phyloP scores from a whole-genome alignment of 1,140 invertebrate species.

The Lamellibrachia luymesi region DNA sequence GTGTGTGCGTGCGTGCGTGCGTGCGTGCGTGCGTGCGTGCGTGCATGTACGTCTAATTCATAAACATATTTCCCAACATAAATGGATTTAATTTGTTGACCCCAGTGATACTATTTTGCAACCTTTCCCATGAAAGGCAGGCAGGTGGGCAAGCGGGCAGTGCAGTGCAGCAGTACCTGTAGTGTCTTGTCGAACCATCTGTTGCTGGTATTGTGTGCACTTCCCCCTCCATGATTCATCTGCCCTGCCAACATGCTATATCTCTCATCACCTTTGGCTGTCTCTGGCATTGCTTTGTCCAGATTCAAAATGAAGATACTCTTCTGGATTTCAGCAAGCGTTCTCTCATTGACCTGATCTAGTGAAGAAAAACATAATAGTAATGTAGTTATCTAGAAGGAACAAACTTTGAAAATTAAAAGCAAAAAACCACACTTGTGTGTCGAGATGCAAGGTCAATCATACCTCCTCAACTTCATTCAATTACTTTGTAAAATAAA shows the following conservation, averaged over 20 bases:
- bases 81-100: too few species aligned
- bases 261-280: constrained; percentile 22
- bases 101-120: too few species aligned
- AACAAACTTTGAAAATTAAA: not conserved
- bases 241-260: constrained; percentile 61
- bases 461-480: too few species aligned
- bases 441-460: too few species aligned
- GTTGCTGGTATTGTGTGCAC: constrained; percentile 78
- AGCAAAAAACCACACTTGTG: too few species aligned
- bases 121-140: not conserved
- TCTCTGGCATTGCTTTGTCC: constrained; percentile 44
- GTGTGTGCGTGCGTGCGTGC: too few species aligned
- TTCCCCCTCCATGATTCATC: constrained; percentile 89
- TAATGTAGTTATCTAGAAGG: not conserved
- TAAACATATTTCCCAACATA: too few species aligned
- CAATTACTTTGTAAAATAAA: too few species aligned
- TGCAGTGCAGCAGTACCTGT: constrained; percentile 62
- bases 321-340: constrained; percentile 50
- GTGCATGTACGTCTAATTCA: too few species aligned
- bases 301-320: constrained; percentile 60
- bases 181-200: constrained; percentile 98
- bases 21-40: too few species aligned
- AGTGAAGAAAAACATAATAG: not conserved
- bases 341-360: constrained; percentile 46
- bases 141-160: too few species aligned